phyloP scores from a whole-genome alignment of 2,797 vertebrate species.

The Allobates femoralis region DNA sequence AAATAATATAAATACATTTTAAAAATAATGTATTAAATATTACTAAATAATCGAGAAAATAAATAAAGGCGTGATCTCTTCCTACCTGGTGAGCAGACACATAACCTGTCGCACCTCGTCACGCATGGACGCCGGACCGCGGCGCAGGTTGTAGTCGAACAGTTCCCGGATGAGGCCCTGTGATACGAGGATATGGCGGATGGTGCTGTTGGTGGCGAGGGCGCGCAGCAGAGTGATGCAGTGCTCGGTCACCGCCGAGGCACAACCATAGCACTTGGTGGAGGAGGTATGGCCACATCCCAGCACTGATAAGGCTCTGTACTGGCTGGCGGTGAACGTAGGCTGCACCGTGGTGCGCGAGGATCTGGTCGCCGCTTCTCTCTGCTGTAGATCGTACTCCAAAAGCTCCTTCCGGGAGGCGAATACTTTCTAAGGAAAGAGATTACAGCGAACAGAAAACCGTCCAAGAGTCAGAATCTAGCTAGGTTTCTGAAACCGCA shows the following conservation, averaged over 20 bases:
- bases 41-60: too few relatives aligned
- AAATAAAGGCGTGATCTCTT: not conserved
- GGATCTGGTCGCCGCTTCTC: conserved; percentile 94
- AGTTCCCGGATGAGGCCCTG: conserved; percentile 97
- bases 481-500: not conserved
- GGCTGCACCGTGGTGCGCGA: conserved; percentile 89
- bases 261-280: conserved; percentile 96
- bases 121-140: conserved; percentile 91
- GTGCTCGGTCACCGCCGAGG: conserved; percentile 95
- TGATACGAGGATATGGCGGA: conserved; percentile 94
- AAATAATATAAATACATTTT: not conserved
- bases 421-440: conserved; percentile 89
- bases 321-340: conserved; percentile 96
- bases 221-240: conserved; percentile 94
- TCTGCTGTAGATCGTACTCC: conserved; percentile 96
- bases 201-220: conserved; percentile 92
- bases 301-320: conserved; percentile 92
- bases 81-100: conserved; percentile 95
- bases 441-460: not conserved
- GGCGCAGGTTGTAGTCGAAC: conserved; percentile 94
- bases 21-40: too few relatives aligned
- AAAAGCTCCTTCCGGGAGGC: conserved; percentile 96
- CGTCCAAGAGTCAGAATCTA: not conserved
- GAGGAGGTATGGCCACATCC: conserved; percentile 97
- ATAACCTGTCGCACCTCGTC: conserved; percentile 97